Percentiles rank a stretch among this genome's conserved stretches.
Evolutionary conservation across 2,888 invertebrate genomes (phyloP).

Genomic region (Melolontha melolontha): DNA sequence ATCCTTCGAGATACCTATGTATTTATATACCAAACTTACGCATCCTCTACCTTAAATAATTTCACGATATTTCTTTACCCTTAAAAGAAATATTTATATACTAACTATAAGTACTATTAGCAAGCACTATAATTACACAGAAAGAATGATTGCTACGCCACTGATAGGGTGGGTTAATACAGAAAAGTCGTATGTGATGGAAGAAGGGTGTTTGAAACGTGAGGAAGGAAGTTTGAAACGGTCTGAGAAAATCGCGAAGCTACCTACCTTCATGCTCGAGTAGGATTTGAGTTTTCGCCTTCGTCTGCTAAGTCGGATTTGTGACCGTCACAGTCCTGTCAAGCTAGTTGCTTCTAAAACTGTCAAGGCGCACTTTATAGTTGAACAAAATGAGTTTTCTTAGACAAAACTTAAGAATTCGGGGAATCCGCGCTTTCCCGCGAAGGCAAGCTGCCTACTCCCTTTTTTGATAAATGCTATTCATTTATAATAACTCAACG

Average conservation of each 20-base stretch:
- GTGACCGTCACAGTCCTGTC: conserved; percentile 53
- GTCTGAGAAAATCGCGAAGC: conserved; percentile 27
- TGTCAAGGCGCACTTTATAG: conserved; percentile 52
- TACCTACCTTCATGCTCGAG: conserved; percentile 43
- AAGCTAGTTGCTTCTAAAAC: conserved; percentile 52
- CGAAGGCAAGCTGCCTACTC: too few species aligned
- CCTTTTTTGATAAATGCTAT: too few species aligned
- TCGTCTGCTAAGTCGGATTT: conserved; percentile 52
- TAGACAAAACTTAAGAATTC: conserved; percentile 42
- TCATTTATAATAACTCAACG: too few species aligned
- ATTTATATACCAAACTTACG: too few species aligned
- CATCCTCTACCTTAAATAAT: too few species aligned
- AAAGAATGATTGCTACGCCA: neutral
- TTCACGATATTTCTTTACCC: too few species aligned
- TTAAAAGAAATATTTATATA: too few species aligned
- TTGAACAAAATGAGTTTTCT: conserved; percentile 48
- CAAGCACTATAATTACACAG: too few species aligned
- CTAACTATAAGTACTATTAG: too few species aligned
- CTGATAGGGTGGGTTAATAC: neutral
- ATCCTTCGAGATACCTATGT: too few species aligned
- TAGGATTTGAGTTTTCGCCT: conserved; percentile 53
- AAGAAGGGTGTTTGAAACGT: neutral
- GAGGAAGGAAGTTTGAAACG: conserved; percentile 6
- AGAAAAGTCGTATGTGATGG: neutral
- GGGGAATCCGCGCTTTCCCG: conserved; percentile 24